Conservation (phyloP, 1,140 invertebrate species). For the Cydia splendana region DNA sequence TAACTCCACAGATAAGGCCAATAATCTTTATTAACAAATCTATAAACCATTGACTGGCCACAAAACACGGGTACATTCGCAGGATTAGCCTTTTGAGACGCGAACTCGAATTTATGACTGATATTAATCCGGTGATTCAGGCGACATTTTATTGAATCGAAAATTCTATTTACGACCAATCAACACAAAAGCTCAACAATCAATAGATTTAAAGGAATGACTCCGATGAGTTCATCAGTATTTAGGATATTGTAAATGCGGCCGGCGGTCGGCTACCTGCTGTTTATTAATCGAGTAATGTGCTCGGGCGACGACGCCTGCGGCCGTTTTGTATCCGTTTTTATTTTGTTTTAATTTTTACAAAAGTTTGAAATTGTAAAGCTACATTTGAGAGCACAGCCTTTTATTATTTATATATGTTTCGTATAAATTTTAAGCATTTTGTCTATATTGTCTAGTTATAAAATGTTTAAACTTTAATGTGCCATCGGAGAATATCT, state of each 20-base stretch:
- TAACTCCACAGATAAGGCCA: conserved; percentile 4
- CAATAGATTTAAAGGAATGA: conserved; percentile 59
- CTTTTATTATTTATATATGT: too few species aligned
- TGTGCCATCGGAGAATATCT: not conserved
- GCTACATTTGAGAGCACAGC: not conserved
- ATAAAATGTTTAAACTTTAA: too few species aligned
- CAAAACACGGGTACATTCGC: conserved; percentile 26
- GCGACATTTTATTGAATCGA: conserved; percentile 51
- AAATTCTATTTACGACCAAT: conserved; percentile 50
- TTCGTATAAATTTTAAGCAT: too few species aligned
- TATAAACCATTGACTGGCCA: conserved; percentile 22
- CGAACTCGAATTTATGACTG: conserved; percentile 23
- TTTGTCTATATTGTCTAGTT: too few species aligned
- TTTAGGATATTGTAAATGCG: conserved; percentile 61
- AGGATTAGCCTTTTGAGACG: conserved; percentile 11
- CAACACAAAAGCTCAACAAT: conserved; percentile 52
- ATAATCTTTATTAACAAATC: conserved; percentile 32
- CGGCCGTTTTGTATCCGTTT: conserved; percentile 24
- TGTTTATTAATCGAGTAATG: conserved; percentile 61
- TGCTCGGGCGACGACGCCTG: conserved; percentile 21
- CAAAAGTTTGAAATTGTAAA: not conserved
- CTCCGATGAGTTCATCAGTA: conserved; percentile 71
- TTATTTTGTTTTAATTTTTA: not conserved
- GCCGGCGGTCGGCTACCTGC: conserved; percentile 67
- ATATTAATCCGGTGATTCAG: conserved; percentile 35